These are phyloP conservation scores for Naso thynnoides DNA, from an alignment of 2,797 vertebrate species.

Conservation along the genomic window DNA sequence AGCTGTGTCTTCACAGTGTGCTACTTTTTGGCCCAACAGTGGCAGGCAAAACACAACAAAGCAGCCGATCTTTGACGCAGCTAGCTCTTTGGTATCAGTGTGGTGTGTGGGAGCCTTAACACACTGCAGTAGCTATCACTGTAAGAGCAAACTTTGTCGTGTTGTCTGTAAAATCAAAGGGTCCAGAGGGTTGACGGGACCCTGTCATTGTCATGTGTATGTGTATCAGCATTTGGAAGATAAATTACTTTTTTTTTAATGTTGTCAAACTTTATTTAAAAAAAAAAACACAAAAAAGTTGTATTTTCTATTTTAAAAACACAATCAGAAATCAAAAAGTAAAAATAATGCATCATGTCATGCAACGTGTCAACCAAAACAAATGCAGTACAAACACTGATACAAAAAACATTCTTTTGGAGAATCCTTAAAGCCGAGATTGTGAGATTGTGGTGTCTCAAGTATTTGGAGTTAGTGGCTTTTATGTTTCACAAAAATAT, in stretches of 20 bases:
- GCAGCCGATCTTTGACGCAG: too few relatives aligned
- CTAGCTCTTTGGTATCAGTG: too few relatives aligned
- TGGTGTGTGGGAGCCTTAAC: too few relatives aligned
- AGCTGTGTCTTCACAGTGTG: too few relatives aligned
- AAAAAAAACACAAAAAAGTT: too few relatives aligned
- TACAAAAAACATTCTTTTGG: slow-evolving; percentile 19
- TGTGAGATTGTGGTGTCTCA: slow-evolving; percentile 37
- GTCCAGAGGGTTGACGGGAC: background rate
- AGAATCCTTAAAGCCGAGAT: slow-evolving; percentile 30
- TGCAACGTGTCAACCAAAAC: slow-evolving; percentile 10
- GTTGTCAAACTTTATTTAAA: too few relatives aligned
- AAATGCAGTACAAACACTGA: slow-evolving; percentile 19
- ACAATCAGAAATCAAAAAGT: background rate
- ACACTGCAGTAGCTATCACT: background rate
- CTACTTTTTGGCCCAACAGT: too few relatives aligned
- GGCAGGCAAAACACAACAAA: too few relatives aligned
- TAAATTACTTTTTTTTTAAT: too few relatives aligned
- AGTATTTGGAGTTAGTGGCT: slow-evolving; percentile 52
- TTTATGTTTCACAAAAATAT: slow-evolving; percentile 63
- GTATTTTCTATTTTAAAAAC: background rate
- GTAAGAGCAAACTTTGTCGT: slow-evolving; percentile 8
- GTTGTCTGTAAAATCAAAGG: slow-evolving; percentile 16
- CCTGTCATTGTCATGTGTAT: background rate
- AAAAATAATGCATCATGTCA: background rate
- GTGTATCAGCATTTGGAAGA: too few relatives aligned